A percentile compares a stretch with the other conserved stretches of the same genome.
Evolutionary conservation across 1,140 invertebrate species (phyloP).

Genomic region (Bemisia tabaci): DNA sequence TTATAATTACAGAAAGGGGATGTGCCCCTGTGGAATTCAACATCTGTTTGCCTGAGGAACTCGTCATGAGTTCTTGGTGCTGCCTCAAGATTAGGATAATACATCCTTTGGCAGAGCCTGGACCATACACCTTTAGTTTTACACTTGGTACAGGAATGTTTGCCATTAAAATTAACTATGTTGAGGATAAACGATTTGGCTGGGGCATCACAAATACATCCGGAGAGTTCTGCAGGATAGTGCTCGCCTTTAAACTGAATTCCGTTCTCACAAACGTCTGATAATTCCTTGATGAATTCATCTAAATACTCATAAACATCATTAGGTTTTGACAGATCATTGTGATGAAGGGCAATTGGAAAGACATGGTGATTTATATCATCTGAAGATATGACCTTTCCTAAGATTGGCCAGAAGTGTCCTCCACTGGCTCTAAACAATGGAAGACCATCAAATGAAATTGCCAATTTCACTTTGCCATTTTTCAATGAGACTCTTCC

Average conservation of each 20-base stretch:
- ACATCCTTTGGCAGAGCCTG: no score
- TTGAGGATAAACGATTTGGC: neutral
- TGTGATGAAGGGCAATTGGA: neutral
- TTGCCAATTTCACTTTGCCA: no score
- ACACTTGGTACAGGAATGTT: neutral
- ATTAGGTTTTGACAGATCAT: neutral
- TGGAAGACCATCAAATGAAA: no score
- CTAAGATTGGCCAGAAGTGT: no score
- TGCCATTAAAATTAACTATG: neutral
- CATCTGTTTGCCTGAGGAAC: neutral
- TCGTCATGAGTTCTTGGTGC: neutral
- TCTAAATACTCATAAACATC: neutral
- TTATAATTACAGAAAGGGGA: neutral
- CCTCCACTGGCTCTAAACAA: no score
- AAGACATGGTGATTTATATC: neutral
- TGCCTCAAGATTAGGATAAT: neutral
- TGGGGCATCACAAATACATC: neutral
- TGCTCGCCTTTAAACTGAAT: neutral
- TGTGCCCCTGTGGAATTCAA: neutral
- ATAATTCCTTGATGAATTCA: neutral
- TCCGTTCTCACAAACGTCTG: neutral
- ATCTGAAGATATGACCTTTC: no score
- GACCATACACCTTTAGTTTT: neutral
- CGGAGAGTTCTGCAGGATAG: neutral
- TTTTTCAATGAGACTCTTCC: no score